Evolutionary conservation across 1,140 invertebrate species (phyloP), one percentile per base, ranked within the genome.

Genomic region (Cecropterus lyciades): DNA sequence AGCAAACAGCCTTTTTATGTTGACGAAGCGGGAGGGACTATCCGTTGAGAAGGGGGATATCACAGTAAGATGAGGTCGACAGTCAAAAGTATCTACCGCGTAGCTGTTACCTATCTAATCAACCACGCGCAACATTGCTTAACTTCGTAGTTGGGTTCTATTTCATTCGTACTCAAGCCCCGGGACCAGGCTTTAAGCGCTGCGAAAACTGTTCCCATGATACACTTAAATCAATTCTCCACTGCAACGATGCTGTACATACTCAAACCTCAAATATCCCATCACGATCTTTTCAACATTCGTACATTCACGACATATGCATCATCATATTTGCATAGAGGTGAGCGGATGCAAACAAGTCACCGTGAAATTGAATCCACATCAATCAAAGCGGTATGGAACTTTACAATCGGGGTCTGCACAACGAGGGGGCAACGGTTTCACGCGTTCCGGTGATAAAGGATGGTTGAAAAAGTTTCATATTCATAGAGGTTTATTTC

Each of bases 341-440:
- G 43, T 57, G 17, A 49, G 40, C 17, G 42, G 59, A 60, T n/a
- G 49, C 48, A 66, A 69, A 51, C 56, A 40, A 46, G 56, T 65
- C 43, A 66, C 57, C 60, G 59, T 73, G 53, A 70, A 73, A 73
- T 73, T 70, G 67, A 73, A 67, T 69, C 69, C 52, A 67, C 48
- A 73, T 73, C 59, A 65, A 73, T 73, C 59, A 67, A 69, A 55
- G 30, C 52, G 59, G 65, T 52, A 66, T 57, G 49, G 56, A 62
- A 57, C 17, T 60, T 42, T 24, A 63, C 49, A 51, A 48, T 56
- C 53, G 56, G 16, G 20, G 14, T 33, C 24, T 42, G 56, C 15
- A 10, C 16, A 57, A n/a, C 11, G 27, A 52, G 13, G 27, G 27
- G 13, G 20, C 51, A 37, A 52, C 13, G 51, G 27, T 52, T 52